Conservation (phyloP, 2,113 vertebrate genomes). For the Eublepharis macularius region DNA sequence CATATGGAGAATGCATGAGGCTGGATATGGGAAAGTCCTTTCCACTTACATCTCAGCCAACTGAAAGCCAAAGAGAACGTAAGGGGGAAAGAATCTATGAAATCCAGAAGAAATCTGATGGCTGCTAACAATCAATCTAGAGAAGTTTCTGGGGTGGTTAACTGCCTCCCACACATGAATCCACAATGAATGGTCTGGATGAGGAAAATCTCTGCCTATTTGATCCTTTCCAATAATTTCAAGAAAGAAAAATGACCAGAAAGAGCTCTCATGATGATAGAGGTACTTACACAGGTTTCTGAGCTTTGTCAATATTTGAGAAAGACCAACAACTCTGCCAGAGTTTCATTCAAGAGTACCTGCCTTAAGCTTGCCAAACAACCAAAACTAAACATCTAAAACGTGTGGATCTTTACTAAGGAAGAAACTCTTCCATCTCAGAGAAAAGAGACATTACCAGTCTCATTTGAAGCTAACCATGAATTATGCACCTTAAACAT, state of each 20-base stretch:
- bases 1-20: background rate
- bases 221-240: no score
- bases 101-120: background rate
- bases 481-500: background rate
- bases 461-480: background rate
- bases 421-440: no score
- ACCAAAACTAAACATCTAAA: no score
- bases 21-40: background rate
- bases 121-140: background rate
- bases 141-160: background rate
- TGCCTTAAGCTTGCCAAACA: no score
- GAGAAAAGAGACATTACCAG: no score
- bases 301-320: background rate
- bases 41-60: constrained; percentile 25
- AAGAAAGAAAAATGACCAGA: no score
- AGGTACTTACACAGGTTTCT: background rate
- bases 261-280: no score
- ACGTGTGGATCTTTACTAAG: no score
- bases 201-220: no score
- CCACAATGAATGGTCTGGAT: no score
- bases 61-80: background rate
- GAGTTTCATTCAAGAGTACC: no score
- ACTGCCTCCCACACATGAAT: background rate
- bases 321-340: no score
- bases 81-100: background rate